phyloP scores from a whole-genome alignment of 2,797 vertebrate species.

The Sarcoramphus papa region DNA sequence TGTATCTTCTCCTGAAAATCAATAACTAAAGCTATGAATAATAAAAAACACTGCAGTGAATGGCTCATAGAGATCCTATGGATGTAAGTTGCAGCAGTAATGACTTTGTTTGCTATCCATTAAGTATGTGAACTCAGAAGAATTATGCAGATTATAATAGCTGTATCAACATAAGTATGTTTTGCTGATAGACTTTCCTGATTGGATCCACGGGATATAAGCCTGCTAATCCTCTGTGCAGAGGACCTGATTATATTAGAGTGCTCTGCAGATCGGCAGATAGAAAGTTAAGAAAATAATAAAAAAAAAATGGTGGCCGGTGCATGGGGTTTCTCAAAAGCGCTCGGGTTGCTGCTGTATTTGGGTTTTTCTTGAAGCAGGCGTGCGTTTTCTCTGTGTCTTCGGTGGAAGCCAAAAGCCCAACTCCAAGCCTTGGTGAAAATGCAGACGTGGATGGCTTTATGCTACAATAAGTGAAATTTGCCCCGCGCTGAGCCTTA shows the following conservation, averaged over 20 bases:
- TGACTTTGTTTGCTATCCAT: conserved; percentile 67
- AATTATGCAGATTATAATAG: conserved; percentile 73
- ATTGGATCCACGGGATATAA: conserved; percentile 60
- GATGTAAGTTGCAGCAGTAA: conserved; percentile 46
- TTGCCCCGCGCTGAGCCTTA: not conserved
- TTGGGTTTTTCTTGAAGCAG: not conserved
- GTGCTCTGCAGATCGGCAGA: conserved; percentile 13
- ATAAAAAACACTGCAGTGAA: conserved; percentile 50
- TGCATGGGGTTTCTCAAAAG: not conserved
- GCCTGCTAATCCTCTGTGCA: conserved; percentile 50
- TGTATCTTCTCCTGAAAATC: conserved; percentile 60
- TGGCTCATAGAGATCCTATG: conserved; percentile 37
- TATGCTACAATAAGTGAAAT: not conserved
- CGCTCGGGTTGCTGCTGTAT: fast-evolving
- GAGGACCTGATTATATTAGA: conserved; percentile 54
- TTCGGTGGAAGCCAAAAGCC: not conserved
- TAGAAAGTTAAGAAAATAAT: conserved; percentile 54
- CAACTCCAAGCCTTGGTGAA: not conserved
- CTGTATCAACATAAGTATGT: conserved; percentile 67
- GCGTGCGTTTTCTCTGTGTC: fast-evolving
- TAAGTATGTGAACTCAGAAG: conserved; percentile 66
- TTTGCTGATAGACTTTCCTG: conserved; percentile 68
- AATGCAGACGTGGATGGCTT: not conserved
- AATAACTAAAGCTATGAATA: conserved; percentile 64
- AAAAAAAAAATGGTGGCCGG: not conserved